Evolutionary conservation across 1,140 invertebrate genomes (phyloP).

Genomic region (Drosophila bocqueti): DNA sequence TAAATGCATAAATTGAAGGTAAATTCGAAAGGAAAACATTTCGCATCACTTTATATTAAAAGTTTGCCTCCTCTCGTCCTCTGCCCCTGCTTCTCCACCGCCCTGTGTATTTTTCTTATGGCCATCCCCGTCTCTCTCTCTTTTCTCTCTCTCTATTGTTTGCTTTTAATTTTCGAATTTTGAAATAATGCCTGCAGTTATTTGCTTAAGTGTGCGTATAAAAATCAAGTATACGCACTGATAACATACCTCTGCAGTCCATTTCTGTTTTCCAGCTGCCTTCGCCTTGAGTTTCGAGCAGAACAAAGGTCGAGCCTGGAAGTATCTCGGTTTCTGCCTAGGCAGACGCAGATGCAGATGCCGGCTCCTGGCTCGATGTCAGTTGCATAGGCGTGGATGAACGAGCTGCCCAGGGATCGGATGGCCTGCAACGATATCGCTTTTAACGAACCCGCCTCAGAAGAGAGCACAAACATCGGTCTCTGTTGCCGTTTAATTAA

Average conservation of each 20-base stretch:
- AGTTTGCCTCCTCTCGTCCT: constrained; percentile 34
- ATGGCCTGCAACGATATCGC: constrained; percentile 14
- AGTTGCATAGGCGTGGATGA: constrained; percentile 20
- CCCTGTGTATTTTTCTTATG: constrained; percentile 64
- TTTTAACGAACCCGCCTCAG: constrained; percentile 21
- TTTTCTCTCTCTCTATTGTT: constrained; percentile 49
- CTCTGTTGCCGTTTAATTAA: constrained; percentile 59
- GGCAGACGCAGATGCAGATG: constrained; percentile 14
- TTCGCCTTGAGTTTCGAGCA: constrained; percentile 5
- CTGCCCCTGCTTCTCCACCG: background rate
- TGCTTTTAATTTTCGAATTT: constrained; percentile 84
- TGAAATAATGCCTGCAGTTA: constrained; percentile 82
- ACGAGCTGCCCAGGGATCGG: constrained; percentile 9
- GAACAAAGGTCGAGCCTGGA: constrained; percentile 13
- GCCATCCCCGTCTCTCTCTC: constrained; percentile 43
- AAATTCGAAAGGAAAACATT: constrained; percentile 82
- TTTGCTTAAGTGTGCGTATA: constrained; percentile 84
- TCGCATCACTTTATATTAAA: constrained; percentile 82
- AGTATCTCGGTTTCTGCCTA: constrained; percentile 29
- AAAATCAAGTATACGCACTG: constrained; percentile 83
- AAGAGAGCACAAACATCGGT: constrained; percentile 37
- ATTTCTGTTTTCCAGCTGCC: constrained; percentile 37
- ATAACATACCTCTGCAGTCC: constrained; percentile 70
- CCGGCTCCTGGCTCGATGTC: constrained; percentile 13
- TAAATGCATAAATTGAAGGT: constrained; percentile 84